These are phyloP conservation scores for Ranitomeya variabilis DNA, from an alignment of 2,113 vertebrate genomes.

Conservation along the genomic window DNA sequence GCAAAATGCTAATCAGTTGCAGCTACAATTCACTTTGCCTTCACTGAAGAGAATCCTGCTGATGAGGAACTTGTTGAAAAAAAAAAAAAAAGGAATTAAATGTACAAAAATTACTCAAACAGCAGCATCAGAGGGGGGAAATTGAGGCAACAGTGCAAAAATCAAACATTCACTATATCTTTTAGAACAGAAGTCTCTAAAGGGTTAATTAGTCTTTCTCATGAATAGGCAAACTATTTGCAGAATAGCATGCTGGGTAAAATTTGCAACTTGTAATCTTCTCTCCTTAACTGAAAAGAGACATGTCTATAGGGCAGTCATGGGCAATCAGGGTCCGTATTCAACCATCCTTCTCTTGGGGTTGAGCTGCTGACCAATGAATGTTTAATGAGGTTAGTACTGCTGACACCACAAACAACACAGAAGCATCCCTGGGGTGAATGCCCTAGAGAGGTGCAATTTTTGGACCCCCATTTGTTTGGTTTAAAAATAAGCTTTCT, in stretches of 20 bases:
- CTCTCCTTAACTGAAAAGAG: neutral
- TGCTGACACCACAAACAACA: conserved; percentile 8
- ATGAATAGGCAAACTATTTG: neutral
- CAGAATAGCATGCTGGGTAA: conserved; percentile 18
- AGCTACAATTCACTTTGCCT: too few relatives aligned
- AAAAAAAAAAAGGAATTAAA: too few relatives aligned
- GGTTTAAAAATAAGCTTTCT: too few relatives aligned
- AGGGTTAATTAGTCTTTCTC: too few relatives aligned
- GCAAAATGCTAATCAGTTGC: too few relatives aligned
- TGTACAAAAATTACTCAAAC: too few relatives aligned
- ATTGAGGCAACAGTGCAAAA: too few relatives aligned
- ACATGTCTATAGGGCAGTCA: neutral
- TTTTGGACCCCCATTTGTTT: neutral
- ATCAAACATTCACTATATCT: too few relatives aligned
- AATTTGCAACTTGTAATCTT: neutral
- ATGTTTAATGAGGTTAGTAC: conserved; percentile 1
- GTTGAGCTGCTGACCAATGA: conserved; percentile 28
- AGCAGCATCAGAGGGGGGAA: too few relatives aligned
- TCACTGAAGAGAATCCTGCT: too few relatives aligned
- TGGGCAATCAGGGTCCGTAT: neutral
- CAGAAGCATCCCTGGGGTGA: neutral
- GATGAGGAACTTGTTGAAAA: too few relatives aligned
- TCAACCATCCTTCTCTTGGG: conserved; percentile 28
- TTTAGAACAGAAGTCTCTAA: too few relatives aligned
- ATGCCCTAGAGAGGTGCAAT: neutral